Conservation (phyloP, 2,797 vertebrate genomes). For the Silurus lanzhouensis region DNA sequence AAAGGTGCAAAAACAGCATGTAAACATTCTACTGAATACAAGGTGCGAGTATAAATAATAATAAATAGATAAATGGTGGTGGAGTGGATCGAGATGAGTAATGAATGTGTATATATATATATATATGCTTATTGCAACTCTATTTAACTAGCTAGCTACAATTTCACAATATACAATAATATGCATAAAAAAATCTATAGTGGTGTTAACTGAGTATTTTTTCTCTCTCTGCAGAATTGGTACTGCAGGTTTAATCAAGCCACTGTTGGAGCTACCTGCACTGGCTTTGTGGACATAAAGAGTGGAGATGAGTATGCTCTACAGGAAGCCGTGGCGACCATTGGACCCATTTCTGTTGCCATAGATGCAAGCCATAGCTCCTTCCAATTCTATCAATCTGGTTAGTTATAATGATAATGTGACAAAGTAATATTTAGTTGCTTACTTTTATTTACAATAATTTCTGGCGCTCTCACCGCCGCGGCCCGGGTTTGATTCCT, state of each 20-base stretch:
- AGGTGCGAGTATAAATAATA: too few relatives aligned
- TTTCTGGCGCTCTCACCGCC: too few relatives aligned
- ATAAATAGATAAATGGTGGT: too few relatives aligned
- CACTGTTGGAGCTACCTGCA: constrained; percentile 70
- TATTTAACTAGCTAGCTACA: background rate
- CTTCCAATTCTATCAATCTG: constrained; percentile 78
- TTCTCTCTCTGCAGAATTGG: constrained; percentile 62
- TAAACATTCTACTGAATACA: too few relatives aligned
- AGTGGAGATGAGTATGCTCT: constrained; percentile 67
- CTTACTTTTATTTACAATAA: too few relatives aligned
- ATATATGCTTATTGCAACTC: background rate
- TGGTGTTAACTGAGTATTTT: background rate
- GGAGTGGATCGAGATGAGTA: too few relatives aligned
- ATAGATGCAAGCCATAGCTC: constrained; percentile 70
- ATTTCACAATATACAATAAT: background rate
- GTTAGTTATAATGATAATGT: constrained; percentile 63
- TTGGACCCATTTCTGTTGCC: constrained; percentile 77
- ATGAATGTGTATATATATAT: too few relatives aligned
- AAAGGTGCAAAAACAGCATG: too few relatives aligned
- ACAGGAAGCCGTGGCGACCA: constrained; percentile 71
- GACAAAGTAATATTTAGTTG: too few relatives aligned
- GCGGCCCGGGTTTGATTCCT: too few relatives aligned
- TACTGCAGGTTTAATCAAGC: constrained; percentile 68
- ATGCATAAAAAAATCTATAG: background rate
- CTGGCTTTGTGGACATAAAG: constrained; percentile 66